A percentile compares a stretch with the other conserved stretches of the same genome.
phyloP scores from a whole-genome alignment of 2,113 vertebrate species.

The Chamaea fasciata region DNA sequence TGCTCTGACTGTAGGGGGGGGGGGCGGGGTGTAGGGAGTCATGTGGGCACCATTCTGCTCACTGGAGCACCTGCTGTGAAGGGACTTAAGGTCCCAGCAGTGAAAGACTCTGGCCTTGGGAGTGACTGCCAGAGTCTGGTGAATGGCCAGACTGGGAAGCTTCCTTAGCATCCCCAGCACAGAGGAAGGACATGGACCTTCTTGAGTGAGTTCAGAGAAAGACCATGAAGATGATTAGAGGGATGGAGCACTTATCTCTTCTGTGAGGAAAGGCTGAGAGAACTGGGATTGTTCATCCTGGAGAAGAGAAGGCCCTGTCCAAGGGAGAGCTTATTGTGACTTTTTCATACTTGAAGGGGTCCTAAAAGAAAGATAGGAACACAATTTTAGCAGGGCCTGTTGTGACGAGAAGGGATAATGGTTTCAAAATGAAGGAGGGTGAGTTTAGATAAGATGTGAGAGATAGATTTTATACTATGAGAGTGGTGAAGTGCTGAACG shows the following conservation, averaged over 20 bases:
- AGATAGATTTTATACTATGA: neutral
- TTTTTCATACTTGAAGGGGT: neutral
- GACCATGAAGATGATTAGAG: neutral
- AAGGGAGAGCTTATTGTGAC: neutral
- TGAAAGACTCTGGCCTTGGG: neutral
- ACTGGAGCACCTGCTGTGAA: rapidly evolving
- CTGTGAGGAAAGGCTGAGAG: neutral
- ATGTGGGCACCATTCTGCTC: neutral
- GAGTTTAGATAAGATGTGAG: neutral
- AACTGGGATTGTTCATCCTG: neutral
- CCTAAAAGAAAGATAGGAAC: neutral
- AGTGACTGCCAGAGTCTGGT: neutral
- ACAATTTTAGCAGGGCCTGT: neutral
- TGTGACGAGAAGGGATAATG: neutral
- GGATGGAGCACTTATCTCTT: neutral
- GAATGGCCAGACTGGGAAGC: neutral
- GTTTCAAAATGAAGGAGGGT: neutral
- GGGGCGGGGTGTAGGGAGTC: neutral
- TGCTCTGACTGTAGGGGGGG: neutral
- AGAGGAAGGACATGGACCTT: neutral
- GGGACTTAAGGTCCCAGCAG: neutral
- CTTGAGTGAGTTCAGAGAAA: neutral
- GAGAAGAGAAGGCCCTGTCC: neutral
- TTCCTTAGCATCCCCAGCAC: neutral
- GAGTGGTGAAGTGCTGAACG: rapidly evolving